These are phyloP conservation scores for Conus canariensis DNA, from an alignment of 2,888 invertebrate genomes.

Conservation along the genomic window DNA sequence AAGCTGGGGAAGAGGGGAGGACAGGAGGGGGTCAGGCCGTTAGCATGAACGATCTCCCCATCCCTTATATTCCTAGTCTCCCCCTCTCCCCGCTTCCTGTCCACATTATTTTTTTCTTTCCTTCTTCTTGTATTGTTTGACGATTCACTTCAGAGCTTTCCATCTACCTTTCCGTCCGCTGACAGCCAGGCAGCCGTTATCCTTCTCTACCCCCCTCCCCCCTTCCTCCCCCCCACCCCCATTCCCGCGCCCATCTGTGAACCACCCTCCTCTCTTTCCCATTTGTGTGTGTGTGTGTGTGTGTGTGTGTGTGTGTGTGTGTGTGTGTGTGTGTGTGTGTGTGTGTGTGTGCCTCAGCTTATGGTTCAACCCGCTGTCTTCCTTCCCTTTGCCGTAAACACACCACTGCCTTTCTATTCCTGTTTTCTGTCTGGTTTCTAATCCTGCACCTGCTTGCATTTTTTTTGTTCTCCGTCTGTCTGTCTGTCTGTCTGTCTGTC, in stretches of 20 bases:
- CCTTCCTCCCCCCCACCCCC: neutral
- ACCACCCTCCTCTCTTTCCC: neutral
- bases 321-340: slow-evolving; percentile 21
- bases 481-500: too few relatives aligned
- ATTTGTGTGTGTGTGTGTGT: neutral
- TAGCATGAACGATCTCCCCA: too few relatives aligned
- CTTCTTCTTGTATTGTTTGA: neutral
- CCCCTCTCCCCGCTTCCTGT: neutral
- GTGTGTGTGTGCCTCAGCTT: neutral
- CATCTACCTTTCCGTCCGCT: neutral
- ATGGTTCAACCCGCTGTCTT: neutral
- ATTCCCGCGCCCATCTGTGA: neutral
- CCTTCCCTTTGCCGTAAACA: neutral
- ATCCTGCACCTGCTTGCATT: too few relatives aligned
- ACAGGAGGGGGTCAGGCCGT: too few relatives aligned
- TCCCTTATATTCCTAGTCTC: too few relatives aligned
- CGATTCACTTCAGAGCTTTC: neutral
- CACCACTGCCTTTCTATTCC: neutral
- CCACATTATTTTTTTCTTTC: neutral
- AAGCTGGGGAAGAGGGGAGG: neutral
- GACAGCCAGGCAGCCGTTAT: neutral
- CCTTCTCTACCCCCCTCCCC: neutral
- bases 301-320: neutral
- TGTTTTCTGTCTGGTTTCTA: neutral
- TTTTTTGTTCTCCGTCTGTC: too few relatives aligned